phyloP scores from a whole-genome alignment of 2,797 vertebrate species.

The Darevskia nairensis region DNA sequence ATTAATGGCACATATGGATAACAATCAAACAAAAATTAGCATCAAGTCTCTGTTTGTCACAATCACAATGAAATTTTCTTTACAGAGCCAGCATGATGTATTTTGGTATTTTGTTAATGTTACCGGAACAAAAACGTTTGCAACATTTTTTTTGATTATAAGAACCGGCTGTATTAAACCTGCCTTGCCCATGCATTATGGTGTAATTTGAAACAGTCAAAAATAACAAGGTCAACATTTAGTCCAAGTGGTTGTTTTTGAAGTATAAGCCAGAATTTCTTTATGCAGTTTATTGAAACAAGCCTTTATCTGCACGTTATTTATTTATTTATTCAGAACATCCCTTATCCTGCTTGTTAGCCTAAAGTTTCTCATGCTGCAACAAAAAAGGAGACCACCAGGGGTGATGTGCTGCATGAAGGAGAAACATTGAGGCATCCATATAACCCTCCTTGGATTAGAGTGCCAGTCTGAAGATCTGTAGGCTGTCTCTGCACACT shows the following conservation, averaged over 20 bases:
- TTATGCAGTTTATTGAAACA: constrained; percentile 21
- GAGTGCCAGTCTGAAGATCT: too few species aligned
- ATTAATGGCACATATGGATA: not conserved
- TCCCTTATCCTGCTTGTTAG: not conserved
- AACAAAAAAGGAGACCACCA: too few species aligned
- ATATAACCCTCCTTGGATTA: too few species aligned
- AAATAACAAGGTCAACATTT: not conserved
- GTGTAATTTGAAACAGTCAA: not conserved
- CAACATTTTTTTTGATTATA: constrained; percentile 1
- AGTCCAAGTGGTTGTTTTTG: constrained; percentile 4
- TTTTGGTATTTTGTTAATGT: not conserved
- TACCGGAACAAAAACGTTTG: not conserved
- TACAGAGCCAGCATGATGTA: not conserved
- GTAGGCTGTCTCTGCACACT: too few species aligned
- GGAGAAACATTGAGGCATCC: not conserved
- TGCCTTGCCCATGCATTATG: not conserved
- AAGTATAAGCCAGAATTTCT: not conserved
- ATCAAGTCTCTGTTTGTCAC: not conserved
- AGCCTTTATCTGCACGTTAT: not conserved
- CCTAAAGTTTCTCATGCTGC: not conserved
- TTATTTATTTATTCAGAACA: not conserved
- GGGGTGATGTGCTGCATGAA: not conserved
- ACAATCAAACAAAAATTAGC: not conserved
- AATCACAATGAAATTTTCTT: not conserved
- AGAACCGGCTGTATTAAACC: not conserved